These are phyloP conservation scores for Odontamblyopus rebecca DNA, from an alignment of 2,797 vertebrate species.

Conservation along the genomic window DNA sequence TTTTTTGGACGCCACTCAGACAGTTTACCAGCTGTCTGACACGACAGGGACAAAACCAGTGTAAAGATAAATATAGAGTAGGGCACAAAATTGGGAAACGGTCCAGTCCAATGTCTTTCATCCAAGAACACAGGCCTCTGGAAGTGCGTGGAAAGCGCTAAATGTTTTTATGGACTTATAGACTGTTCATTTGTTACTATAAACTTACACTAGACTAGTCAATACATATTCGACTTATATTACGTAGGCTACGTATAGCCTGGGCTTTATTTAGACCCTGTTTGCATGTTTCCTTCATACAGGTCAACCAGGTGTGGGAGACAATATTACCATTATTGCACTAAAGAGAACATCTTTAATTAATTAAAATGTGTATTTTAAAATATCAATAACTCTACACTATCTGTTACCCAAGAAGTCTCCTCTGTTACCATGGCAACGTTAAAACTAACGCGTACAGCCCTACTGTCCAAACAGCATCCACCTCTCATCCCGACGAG, in stretches of 20 bases:
- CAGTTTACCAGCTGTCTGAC: conserved; percentile 43
- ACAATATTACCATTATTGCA: too few species aligned
- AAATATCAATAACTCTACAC: not conserved
- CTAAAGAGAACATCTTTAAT: too few species aligned
- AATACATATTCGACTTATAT: not conserved
- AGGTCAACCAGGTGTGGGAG: too few species aligned
- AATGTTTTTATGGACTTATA: not conserved
- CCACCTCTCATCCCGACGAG: not conserved
- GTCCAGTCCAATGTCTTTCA: not conserved
- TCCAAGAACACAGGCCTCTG: conserved; percentile 12
- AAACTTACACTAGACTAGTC: not conserved
- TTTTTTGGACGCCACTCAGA: conserved; percentile 33
- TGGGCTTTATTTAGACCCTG: not conserved
- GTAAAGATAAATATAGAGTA: conserved; percentile 34
- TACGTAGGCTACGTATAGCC: not conserved
- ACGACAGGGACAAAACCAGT: conserved; percentile 24
- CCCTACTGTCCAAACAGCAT: conserved; percentile 6
- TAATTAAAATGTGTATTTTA: too few species aligned
- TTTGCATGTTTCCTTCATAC: too few species aligned
- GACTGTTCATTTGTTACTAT: not conserved
- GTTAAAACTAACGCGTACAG: not conserved
- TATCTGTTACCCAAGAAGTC: not conserved
- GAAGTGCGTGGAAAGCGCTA: not conserved
- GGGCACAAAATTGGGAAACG: not conserved
- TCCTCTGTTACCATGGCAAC: conserved; percentile 9